Evolutionary conservation across 2,888 invertebrate species (phyloP), one percentile per base, ranked within the genome.

Genomic region (Sesia apiformis): DNA sequence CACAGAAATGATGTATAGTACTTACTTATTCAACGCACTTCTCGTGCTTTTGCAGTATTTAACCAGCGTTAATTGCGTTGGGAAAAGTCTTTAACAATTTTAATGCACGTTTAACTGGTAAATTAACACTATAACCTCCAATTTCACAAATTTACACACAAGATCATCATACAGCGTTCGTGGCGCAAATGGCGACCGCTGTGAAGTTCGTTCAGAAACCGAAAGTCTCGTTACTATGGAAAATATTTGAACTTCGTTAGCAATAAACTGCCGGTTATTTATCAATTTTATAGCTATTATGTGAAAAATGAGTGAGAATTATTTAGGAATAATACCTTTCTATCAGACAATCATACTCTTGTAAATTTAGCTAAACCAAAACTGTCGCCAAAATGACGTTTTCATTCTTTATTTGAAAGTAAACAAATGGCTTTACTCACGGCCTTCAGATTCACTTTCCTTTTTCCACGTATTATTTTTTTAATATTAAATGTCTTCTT

Each of bases 151-250:
- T 70, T 67, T 65, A 76, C 78, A 81, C 77, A 80, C 80, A 78
- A 76, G 74, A 72, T 70, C 67, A 68, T 63, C 72, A 70, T 67
- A 67, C 76, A 78, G 81, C 78, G 70, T 81, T 85, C 90, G 90
- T 89, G 90, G 90, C 88, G 85, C 78, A 84, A 89, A 90, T 90
- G 89, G 89, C 90, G 86, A 88, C 90, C 78, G 69, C 59, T 59
- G 55, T 74, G 84, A 88, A 85, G 70, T 79, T 76, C 64, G 77
- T 67, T 61, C 74, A 66, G 55, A 65, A 60, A 60, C 64, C 53
- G 58, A 55, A 50, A 56, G 51, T 53, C 38, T 50, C 38, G 38
- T 8, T 50, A 42, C 7, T 8, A 23, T 8, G 52, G 65, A 64
- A 62, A 70, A 70, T 63, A 67, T 66, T 63, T 70, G 63, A 78